Conservation (phyloP, 1,140 invertebrate genomes). For the Heliconius melpomene region DNA sequence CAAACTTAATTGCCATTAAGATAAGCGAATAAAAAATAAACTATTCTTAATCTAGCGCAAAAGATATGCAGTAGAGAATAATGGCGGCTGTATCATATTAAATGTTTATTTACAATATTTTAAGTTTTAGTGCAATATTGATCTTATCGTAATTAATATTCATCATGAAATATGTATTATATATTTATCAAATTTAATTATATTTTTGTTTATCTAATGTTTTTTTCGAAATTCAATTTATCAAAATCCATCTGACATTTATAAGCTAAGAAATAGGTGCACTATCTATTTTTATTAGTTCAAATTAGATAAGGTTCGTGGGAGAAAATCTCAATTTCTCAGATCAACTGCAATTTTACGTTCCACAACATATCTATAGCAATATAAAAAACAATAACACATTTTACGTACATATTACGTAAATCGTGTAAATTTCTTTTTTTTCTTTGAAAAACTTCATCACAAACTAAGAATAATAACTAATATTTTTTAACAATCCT, state of each 20-base stretch:
- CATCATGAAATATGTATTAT: background rate
- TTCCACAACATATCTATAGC: too few relatives aligned
- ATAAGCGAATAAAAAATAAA: slow-evolving; percentile 32
- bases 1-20: slow-evolving; percentile 38
- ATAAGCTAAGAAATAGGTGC: too few relatives aligned
- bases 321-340: too few relatives aligned
- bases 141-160: background rate
- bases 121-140: background rate
- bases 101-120: background rate
- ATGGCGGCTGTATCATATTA: background rate
- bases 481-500: background rate
- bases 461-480: background rate
- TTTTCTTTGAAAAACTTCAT: too few relatives aligned
- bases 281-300: too few relatives aligned
- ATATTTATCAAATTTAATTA: background rate
- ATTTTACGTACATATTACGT: too few relatives aligned
- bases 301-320: too few relatives aligned
- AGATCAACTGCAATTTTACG: too few relatives aligned
- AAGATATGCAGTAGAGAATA: background rate
- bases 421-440: too few relatives aligned
- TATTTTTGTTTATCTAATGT: background rate
- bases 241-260: too few relatives aligned
- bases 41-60: slow-evolving; percentile 24
- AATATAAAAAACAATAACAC: too few relatives aligned
- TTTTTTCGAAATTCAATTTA: too few relatives aligned